Percentiles rank a stretch among this genome's conserved stretches.
Evolutionary conservation across 2,888 invertebrate genomes (phyloP).

Genomic region (Synanthedon andrenaeformis): DNA sequence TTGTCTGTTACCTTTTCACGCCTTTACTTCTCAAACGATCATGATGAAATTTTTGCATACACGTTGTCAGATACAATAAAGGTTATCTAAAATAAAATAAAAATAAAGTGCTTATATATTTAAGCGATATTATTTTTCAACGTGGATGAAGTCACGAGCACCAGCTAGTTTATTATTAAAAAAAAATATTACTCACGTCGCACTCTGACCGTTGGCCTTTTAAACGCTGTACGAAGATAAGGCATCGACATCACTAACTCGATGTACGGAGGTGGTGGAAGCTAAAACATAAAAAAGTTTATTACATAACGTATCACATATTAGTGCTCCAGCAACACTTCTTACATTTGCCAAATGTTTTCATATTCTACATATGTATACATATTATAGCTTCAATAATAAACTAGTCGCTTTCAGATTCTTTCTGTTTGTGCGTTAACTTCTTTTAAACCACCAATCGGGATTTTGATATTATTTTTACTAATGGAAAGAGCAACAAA

Average conservation of each 20-base stretch:
- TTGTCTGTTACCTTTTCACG: too few species aligned
- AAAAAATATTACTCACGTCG: conserved; percentile 64
- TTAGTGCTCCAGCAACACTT: background rate
- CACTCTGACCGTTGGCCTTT: conserved; percentile 73
- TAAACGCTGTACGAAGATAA: conserved; percentile 73
- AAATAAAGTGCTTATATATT: too few species aligned
- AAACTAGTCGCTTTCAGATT: background rate
- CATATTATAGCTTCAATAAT: background rate
- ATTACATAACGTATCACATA: background rate
- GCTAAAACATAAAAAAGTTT: conserved; percentile 42
- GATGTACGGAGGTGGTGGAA: conserved; percentile 80
- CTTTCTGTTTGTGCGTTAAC: background rate
- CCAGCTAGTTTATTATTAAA: background rate
- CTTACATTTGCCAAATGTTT: background rate
- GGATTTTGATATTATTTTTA: too few species aligned
- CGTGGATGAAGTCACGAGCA: too few species aligned
- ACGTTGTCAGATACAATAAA: too few species aligned
- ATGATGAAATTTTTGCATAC: too few species aligned
- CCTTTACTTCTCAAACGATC: too few species aligned
- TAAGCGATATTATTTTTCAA: too few species aligned
- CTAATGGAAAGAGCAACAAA: too few species aligned
- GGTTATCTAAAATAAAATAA: too few species aligned
- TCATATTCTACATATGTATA: background rate
- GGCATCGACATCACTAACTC: conserved; percentile 79
- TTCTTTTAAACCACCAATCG: too few species aligned